These are phyloP conservation scores for Helostoma temminkii DNA, from an alignment of 2,797 vertebrate species.

Conservation along the genomic window DNA sequence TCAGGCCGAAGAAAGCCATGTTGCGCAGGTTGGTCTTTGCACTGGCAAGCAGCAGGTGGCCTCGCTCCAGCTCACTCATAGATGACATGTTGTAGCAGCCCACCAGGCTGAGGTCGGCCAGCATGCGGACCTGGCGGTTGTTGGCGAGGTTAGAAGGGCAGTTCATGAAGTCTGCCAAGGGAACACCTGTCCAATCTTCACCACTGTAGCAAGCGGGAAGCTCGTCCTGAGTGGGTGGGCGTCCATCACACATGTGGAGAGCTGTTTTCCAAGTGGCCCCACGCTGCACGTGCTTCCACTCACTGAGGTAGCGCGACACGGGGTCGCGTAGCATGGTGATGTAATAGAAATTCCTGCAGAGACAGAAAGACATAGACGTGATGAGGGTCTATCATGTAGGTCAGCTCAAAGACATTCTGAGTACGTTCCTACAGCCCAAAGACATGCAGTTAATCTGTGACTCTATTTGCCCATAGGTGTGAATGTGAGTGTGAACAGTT, in stretches of 20 bases:
- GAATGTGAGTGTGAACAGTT: too few species aligned
- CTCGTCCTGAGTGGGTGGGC: conserved; percentile 92
- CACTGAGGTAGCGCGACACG: conserved; percentile 94
- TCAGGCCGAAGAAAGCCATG: conserved; percentile 97
- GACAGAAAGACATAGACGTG: conserved; percentile 4
- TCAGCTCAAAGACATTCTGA: neutral
- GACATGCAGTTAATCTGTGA: too few species aligned
- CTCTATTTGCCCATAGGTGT: too few species aligned
- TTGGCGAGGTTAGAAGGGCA: conserved; percentile 94
- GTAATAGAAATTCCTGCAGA: conserved; percentile 95
- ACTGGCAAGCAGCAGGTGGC: conserved; percentile 89
- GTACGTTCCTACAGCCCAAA: too few species aligned
- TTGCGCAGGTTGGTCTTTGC: conserved; percentile 94
- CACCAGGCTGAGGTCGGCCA: conserved; percentile 92
- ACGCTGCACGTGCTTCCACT: conserved; percentile 97
- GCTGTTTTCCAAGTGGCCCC: conserved; percentile 97
- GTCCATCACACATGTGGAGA: conserved; percentile 95
- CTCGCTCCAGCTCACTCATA: conserved; percentile 91
- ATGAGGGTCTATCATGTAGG: neutral
- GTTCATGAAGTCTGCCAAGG: conserved; percentile 92
- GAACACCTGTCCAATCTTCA: conserved; percentile 95
- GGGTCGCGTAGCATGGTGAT: conserved; percentile 97
- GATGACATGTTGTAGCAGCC: conserved; percentile 90
- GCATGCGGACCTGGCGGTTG: conserved; percentile 97
- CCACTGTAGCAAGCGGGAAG: conserved; percentile 93